Conservation (phyloP, 2,888 invertebrate species). For the Troglohyphantes excavatus region DNA sequence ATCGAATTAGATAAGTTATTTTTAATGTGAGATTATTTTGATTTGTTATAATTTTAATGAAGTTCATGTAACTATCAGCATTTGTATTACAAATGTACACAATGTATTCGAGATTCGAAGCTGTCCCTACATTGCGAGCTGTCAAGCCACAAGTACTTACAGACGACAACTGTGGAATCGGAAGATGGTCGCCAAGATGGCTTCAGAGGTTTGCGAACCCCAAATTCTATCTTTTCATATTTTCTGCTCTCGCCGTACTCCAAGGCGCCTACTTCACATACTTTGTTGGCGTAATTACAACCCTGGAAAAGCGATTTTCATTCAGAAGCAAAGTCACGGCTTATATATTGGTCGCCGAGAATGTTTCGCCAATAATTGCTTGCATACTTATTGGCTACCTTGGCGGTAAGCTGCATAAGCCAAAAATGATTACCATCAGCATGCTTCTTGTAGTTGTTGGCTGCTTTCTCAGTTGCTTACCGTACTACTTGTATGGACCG, state of each 20-base stretch:
- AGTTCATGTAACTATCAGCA: too few species aligned
- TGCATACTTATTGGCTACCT: slow-evolving; percentile 77
- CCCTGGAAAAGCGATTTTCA: slow-evolving; percentile 79
- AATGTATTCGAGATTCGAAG: slow-evolving; percentile 36
- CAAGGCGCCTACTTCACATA: slow-evolving; percentile 79
- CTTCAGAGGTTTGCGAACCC: slow-evolving; percentile 79
- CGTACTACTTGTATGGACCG: slow-evolving; percentile 79
- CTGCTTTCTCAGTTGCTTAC: slow-evolving; percentile 74
- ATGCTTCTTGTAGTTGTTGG: slow-evolving; percentile 65
- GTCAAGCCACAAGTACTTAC: background rate
- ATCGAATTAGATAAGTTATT: too few species aligned
- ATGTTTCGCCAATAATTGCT: slow-evolving; percentile 52
- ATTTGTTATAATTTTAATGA: too few species aligned
- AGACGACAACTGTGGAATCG: slow-evolving; percentile 77
- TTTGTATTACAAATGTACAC: background rate
- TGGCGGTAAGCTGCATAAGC: slow-evolving; percentile 72
- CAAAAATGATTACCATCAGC: slow-evolving; percentile 61
- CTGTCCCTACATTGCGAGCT: slow-evolving; percentile 19
- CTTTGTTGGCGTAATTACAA: slow-evolving; percentile 74
- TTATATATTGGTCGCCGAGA: slow-evolving; percentile 79
- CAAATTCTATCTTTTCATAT: slow-evolving; percentile 72
- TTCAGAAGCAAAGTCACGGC: slow-evolving; percentile 77
- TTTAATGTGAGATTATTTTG: too few species aligned
- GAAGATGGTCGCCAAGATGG: slow-evolving; percentile 78
- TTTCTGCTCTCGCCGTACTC: slow-evolving; percentile 71